These are phyloP conservation scores for Sceloporus tristichus DNA, from an alignment of 2,113 vertebrate species.

Conservation along the genomic window DNA sequence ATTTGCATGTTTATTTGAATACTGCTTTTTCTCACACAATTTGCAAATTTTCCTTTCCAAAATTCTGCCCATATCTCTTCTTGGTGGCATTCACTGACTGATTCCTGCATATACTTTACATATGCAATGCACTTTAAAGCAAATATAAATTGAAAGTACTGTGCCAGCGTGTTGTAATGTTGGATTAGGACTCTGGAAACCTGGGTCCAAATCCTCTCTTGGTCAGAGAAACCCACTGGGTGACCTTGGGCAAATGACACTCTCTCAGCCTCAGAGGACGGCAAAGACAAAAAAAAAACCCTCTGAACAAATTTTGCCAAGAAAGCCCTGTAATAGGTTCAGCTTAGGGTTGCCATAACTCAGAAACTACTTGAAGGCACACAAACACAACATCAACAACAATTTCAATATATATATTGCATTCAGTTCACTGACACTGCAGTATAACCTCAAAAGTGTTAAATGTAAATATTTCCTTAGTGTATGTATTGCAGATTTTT, in stretches of 20 bases:
- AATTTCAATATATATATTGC: neutral
- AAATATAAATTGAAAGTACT: conserved; percentile 26
- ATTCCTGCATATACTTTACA: neutral
- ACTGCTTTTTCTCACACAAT: neutral
- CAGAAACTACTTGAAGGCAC: too few species aligned
- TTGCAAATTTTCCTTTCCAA: neutral
- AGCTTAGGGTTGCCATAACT: too few species aligned
- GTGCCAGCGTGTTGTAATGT: neutral
- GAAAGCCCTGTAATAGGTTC: too few species aligned
- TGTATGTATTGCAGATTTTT: neutral
- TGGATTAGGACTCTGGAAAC: too few species aligned
- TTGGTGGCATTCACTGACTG: neutral
- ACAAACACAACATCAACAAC: too few species aligned
- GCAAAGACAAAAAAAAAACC: too few species aligned
- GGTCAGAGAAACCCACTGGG: too few species aligned
- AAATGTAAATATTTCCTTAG: too few species aligned
- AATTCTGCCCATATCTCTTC: neutral
- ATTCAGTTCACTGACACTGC: neutral
- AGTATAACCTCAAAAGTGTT: neutral
- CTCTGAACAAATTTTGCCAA: too few species aligned
- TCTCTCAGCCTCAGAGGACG: too few species aligned
- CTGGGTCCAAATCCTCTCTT: too few species aligned
- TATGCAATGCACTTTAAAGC: neutral
- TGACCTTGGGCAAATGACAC: too few species aligned
- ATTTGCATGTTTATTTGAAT: neutral